Base-by-base conservation (phyloP, 2,888 invertebrate genomes). In the Lasioglossum marginatum region DNA sequence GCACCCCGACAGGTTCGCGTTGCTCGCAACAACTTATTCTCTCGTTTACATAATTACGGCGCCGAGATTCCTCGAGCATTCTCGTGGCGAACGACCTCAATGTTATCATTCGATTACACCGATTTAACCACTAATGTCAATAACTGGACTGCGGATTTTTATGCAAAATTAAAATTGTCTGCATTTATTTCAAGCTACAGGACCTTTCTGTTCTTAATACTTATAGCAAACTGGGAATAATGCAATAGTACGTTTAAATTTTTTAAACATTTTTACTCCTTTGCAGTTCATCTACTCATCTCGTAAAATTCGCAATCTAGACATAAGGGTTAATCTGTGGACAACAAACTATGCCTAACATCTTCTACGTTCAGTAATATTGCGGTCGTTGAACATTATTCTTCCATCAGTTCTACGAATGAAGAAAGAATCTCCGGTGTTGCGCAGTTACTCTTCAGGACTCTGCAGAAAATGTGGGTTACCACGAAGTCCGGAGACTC, bases 11-110 rank as follows among this genome's bases (percentile, higher is more conserved):
- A 43, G 16, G 23, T 80, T 73, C 40, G 40, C 19, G 31, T 52
- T 34, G 12, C 19, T 6, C 27, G 1, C 23, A 31, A 10, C 40
- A 34, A 31, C 31, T 77, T 83, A 68, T 79, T 48, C 37, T 16
- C 57, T 37, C 57, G n/a, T 84, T 83, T 83, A 78, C 83, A 68
- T 52, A 78, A 81, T 71, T 76, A 43, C 31, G 31, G 40, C 16
- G 43, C 43, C 63, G 48, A 34, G 57, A 40, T 57, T 37, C 40
- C 27, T 37, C 57, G 52, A 23, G 52, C 23, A 19, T 57, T 27
- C 71, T 40, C 48, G 34, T n/a, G 63, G 60, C 34, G 40, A 43
- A 10, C 63, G 43, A 77, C 77, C 63, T 37, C 37, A 23, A 68
- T 68, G 34, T 34, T 37, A 37, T 68, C 34, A 37, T 68, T 23